Base-by-base conservation (phyloP, 2,797 vertebrate species). In the Semotilus atromaculatus region DNA sequence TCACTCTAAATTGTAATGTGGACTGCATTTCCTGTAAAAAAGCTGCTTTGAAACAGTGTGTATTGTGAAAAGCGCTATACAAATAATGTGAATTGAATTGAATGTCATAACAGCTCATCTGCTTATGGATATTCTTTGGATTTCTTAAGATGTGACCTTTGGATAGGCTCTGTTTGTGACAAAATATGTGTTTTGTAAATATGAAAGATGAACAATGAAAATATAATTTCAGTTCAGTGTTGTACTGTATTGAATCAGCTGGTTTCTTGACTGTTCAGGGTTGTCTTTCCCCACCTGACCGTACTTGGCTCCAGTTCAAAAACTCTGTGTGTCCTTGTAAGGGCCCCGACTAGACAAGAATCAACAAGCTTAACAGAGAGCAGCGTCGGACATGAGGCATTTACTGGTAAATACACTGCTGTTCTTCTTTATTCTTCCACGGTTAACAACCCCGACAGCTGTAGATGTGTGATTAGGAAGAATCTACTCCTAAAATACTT, bases 281-380 rank as follows among this genome's bases (percentile, higher is more conserved):
- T 70, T 86, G 40, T 93, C 92, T 93, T 92, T 86, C 26, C 91
- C 85, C 87, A 74, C 5, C 87, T 67, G 91, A 81, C 92, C 91
- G 86, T 93, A 93, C 86, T 92, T 95, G 94, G 94, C 93, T 66
- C 43, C 18, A 5, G 74, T 88, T 91, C 94, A 94, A 78, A 78
- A 85, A 51, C 75, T 64, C 86, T 85, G 70, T 83, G 85, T 75
- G 89, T 88, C 91, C 92, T 92, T 93, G 91, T 89, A 86, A 85
- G 87, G 88, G 80, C 80, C 64, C 10, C 14, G 34, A 62, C 38
- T 71, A 80, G 68, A 85, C 76, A 53, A 89, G 70, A 88, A 90
- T 40, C 34, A 81, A 88, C 77, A 80, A 88, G 85, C 83, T 70
- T 92, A 84, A 64, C 88, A 86, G 78, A 83, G 74, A 82, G 23